phyloP scores from a whole-genome alignment of 2,888 invertebrate genomes.

The Drosophila neoperkinsi region DNA sequence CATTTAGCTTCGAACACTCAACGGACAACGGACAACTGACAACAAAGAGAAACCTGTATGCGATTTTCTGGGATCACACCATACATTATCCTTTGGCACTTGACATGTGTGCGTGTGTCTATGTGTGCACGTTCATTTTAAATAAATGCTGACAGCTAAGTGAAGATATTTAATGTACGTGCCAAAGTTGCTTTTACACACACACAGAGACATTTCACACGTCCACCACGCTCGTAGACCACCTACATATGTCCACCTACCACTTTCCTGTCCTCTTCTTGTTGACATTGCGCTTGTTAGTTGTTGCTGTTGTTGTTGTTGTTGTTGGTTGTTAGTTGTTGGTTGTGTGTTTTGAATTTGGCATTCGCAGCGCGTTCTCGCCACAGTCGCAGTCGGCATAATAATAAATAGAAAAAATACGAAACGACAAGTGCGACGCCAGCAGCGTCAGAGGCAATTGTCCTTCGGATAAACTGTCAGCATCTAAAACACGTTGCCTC shows the following conservation, averaged over 20 bases:
- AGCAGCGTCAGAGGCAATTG: constrained; percentile 36
- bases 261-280: constrained; percentile 8
- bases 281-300: constrained; percentile 47
- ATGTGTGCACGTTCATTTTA: constrained; percentile 51
- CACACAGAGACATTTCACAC: constrained; percentile 46
- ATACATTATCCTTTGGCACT: constrained; percentile 23
- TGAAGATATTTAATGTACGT: constrained; percentile 77
- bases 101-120: constrained; percentile 1
- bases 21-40: constrained; percentile 1
- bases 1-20: too few species aligned
- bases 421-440: constrained; percentile 33
- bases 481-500: constrained; percentile 2
- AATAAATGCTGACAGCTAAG: constrained; percentile 76
- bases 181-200: constrained; percentile 38
- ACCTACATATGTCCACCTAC: not conserved
- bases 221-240: constrained; percentile 4
- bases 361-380: constrained; percentile 59
- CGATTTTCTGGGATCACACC: constrained; percentile 17
- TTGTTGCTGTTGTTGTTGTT: constrained; percentile 17
- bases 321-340: constrained; percentile 7
- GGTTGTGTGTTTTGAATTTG: constrained; percentile 45
- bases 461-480: constrained; percentile 26
- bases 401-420: not conserved
- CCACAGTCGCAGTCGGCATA: constrained; percentile 29
- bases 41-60: constrained; percentile 34